Conservation (phyloP, 2,113 vertebrate genomes). For the Stomatorhinus ivindoensis region DNA sequence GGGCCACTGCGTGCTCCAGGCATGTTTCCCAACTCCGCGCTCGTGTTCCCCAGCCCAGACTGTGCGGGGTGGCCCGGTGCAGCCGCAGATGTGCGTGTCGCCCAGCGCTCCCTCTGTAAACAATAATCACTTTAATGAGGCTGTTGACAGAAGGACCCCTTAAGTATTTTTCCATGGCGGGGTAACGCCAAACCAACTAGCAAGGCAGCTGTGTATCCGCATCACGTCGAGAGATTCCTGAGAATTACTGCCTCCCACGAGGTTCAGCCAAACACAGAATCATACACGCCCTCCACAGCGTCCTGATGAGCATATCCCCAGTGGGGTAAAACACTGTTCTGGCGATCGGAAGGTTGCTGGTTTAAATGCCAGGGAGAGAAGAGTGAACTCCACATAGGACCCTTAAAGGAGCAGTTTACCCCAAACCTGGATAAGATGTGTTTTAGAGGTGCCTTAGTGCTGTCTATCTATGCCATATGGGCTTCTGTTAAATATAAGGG, state of each 20-base stretch:
- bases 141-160: not conserved
- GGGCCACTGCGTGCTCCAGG: too few species aligned
- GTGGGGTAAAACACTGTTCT: not conserved
- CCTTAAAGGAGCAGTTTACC: not conserved
- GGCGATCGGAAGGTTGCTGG: not conserved
- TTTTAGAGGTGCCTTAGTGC: not conserved
- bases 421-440: not conserved
- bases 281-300: not conserved
- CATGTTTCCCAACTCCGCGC: not conserved
- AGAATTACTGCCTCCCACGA: not conserved
- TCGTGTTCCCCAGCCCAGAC: not conserved
- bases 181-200: not conserved
- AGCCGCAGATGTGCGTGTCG: constrained; percentile 4
- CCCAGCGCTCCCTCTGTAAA: not conserved
- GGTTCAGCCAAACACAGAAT: not conserved
- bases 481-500: not conserved
- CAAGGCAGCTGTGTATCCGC: not conserved
- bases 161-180: constrained; percentile 12
- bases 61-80: not conserved
- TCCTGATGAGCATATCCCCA: not conserved
- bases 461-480: not conserved
- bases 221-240: not conserved
- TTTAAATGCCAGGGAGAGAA: not conserved
- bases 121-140: constrained; percentile 13
- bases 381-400: not conserved